Base-by-base conservation (phyloP, 2,113 vertebrate genomes). In the Mormyrus iriodes region DNA sequence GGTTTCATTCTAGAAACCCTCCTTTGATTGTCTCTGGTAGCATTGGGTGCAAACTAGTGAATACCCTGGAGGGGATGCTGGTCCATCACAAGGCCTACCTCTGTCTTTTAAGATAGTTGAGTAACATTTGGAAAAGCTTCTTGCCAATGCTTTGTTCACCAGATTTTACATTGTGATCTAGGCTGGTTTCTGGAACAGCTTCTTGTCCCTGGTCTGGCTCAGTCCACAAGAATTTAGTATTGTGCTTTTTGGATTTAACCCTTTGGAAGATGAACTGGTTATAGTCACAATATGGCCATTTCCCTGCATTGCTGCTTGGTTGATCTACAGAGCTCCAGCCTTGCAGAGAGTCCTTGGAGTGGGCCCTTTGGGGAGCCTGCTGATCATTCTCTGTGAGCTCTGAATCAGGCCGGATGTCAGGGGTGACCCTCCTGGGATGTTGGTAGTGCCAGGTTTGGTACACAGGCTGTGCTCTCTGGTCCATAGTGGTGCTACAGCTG, bases 351-450 rank as follows among this genome's bases (percentile, higher is more conserved):
- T 84, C 4, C 82, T n/a, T 9, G 44, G 24, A 79, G 49, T 8
- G 48, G 9, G 35, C 19, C 31, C 27, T 4, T 31, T 24, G 13
- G 85, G 84, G 48, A 89, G 89, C 53, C 85, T 27, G 48, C 58
- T 48, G 82, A 44, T 39, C 12, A 31, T 89, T 82, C 55, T 83
- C 88, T 87, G 65, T 52, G 86, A 51, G 49, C 86, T 42, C 39
- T 87, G 48, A 90, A 87, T 84, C 86, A 90, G 86, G 13, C 85
- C 17, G 76, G 61, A 27, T 31, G 82, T 83, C 21, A 53, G 58
- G 42, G 27, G 51, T 86, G 19, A 39, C 52, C 2, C 44, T 27
- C 83, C 82, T 48, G 24, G 48, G 44, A 85, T 49, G 21, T n/a
- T 85, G 19, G 46, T 49, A 27, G 42, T 85, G n/a, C 48, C 48